Evolutionary conservation across 1,140 invertebrate species (phyloP), one percentile per base, ranked within the genome.

Genomic region (Heliothis subflexa): DNA sequence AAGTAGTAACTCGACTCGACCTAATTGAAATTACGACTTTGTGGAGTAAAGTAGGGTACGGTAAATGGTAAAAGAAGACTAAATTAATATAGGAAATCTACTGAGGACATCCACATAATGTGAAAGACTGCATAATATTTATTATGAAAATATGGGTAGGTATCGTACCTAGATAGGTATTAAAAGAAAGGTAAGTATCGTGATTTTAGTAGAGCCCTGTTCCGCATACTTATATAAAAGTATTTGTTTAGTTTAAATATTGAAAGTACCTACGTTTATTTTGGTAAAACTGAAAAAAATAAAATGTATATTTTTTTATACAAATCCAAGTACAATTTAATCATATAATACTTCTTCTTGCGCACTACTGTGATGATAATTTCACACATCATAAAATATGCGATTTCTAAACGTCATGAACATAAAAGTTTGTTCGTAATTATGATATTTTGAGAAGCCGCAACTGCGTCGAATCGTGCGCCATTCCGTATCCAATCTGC

Each of bases 391-490:
- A 70, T 50, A 70, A 70, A 59, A 66, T 47, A 47, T 66, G 62
- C 62, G 62, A 66, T 66, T 66, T 66, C 62, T 47, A 66, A 49
- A 66, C 40, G 62, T 66, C 62, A 66, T 61, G 13, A 57, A 59
- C 40, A 59, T 47, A 47, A 59, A 73, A 59, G 33, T 61, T 59
- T 45, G 54, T 73, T 49, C 54, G 40, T 74, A 74, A 59, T 59
- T 59, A 62, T 62, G 18, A 62, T 62, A 61, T 49, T 40, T 62
- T 62, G 33, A 57, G 18, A 62, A 62, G 40, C 45, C 59, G 59
- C 72, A 75, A 78, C 28, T 59, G 61, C n/a, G 16, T 50, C 74
- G 74, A 77, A 77, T 64, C 61, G 61, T 25, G 13, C 33, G 61
- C 49, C 49, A 49, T 49, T 66, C 49, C 74, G 62, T 12, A 25